Evolutionary conservation across 2,113 vertebrate species (phyloP), one percentile per base, ranked within the genome.

Genomic region (Hassar affinis): DNA sequence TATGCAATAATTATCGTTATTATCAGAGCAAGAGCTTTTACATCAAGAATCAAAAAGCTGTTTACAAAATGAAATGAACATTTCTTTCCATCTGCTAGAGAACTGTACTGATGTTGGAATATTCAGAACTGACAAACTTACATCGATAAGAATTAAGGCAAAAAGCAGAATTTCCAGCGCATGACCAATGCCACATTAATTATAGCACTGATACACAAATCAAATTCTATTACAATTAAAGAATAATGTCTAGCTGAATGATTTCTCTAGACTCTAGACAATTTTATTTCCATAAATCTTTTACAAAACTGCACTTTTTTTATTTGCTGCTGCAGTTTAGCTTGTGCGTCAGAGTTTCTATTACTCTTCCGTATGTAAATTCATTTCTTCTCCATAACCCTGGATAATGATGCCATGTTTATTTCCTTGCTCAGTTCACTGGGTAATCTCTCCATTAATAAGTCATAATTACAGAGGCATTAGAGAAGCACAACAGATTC

Each of bases 391-490:
- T 64, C 59, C 71, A 52, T 52, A 84, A 84, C 74, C 80, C 80
- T 80, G 74, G 59, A 33, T 51, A 75, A 80, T 51, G 85, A 51
- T 51, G 57, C 54, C 81, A 69, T 88, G 86, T 89, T 90, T 87
- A 78, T 88, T 86, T 85, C 45, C 76, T 59, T 84, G 88, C 81
- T 83, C 87, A 88, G 80, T 79, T 87, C 80, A 83, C 86, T 89
- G 84, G 52, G 74, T 89, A 90, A 90, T 85, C 71, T 89, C 79
- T 78, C 83, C 71, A 61, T 86, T 87, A 86, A 88, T 89, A 87
- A 92, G 71, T 89, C 87, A 87, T 91, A 89, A 91, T 91, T 90
- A 90, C 82, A 78, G 81, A 52, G 78, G 86, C 84, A 84, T 86
- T 85, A 78, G 52, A 86, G 81, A 78, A 90, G 68, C 85, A 84